These are phyloP conservation scores for Mycalesis mineus DNA, from an alignment of 2,888 invertebrate species.

Conservation along the genomic window DNA sequence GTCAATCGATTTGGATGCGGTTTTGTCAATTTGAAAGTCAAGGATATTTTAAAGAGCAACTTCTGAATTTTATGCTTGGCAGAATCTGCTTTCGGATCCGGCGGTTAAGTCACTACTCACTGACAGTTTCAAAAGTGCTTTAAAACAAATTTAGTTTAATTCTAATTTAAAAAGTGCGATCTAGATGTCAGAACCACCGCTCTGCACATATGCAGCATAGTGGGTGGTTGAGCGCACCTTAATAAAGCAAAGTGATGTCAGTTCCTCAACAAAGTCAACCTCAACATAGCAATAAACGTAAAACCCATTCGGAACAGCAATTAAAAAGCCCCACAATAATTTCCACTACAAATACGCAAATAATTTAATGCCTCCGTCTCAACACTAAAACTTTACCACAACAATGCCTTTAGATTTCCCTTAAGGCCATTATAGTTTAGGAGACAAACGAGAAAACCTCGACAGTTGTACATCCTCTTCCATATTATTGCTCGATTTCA, in stretches of 20 bases:
- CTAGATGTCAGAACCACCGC: no score
- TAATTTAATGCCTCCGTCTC: constrained; percentile 16
- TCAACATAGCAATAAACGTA: constrained; percentile 2
- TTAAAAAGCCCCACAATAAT: constrained; percentile 22
- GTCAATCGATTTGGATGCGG: no score
- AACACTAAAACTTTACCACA: constrained; percentile 12
- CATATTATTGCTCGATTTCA: no score
- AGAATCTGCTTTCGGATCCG: no score
- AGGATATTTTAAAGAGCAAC: no score
- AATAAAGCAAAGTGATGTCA: not conserved
- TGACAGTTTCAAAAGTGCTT: no score
- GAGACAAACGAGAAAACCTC: not conserved
- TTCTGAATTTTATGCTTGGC: no score
- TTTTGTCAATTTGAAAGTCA: no score
- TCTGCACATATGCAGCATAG: no score
- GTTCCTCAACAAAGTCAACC: not conserved
- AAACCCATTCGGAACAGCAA: constrained; percentile 21
- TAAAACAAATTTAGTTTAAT: no score
- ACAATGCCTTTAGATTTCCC: constrained; percentile 24
- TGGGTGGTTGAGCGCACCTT: not conserved
- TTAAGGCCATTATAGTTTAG: constrained; percentile 11
- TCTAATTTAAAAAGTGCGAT: no score
- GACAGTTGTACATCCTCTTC: not conserved
- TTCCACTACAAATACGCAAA: constrained; percentile 17
- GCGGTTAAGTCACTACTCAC: no score